phyloP scores from a whole-genome alignment of 1,140 invertebrate species.

The Pseudomyrmex gracilis region DNA sequence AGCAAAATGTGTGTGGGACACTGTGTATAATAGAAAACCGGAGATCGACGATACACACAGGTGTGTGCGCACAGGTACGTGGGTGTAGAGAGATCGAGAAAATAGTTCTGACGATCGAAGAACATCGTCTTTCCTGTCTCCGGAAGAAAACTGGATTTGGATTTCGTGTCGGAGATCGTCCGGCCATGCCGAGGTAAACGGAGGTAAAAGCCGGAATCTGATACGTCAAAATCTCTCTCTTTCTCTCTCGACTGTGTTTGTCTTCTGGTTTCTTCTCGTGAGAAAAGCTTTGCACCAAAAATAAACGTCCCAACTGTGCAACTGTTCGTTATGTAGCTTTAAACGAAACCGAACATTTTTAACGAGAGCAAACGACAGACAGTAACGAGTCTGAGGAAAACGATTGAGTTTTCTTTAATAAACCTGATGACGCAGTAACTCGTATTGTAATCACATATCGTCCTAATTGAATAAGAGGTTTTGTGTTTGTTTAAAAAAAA shows the following conservation, averaged over 20 bases:
- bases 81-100: constrained; percentile 29
- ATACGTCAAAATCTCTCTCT: constrained; percentile 59
- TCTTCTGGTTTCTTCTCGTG: constrained; percentile 25
- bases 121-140: constrained; percentile 50
- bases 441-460: background rate
- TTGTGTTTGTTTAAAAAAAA: too few relatives aligned
- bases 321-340: constrained; percentile 13
- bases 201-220: constrained; percentile 53
- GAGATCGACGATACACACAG: background rate
- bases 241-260: background rate
- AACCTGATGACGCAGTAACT: constrained; percentile 40
- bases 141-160: constrained; percentile 67
- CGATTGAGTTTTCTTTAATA: constrained; percentile 4
- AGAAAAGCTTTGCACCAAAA: constrained; percentile 31
- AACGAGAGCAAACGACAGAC: constrained; percentile 28
- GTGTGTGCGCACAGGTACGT: background rate
- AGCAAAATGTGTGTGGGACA: background rate
- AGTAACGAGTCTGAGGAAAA: constrained; percentile 5
- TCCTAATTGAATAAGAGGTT: background rate
- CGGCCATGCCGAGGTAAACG: background rate
- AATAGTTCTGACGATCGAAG: constrained; percentile 26
- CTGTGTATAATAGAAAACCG: background rate
- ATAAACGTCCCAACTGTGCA: constrained; percentile 16
- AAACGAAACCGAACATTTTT: constrained; percentile 23
- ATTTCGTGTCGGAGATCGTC: constrained; percentile 56